phyloP scores from a whole-genome alignment of 2,888 invertebrate species.

The Urechis unicinctus region DNA sequence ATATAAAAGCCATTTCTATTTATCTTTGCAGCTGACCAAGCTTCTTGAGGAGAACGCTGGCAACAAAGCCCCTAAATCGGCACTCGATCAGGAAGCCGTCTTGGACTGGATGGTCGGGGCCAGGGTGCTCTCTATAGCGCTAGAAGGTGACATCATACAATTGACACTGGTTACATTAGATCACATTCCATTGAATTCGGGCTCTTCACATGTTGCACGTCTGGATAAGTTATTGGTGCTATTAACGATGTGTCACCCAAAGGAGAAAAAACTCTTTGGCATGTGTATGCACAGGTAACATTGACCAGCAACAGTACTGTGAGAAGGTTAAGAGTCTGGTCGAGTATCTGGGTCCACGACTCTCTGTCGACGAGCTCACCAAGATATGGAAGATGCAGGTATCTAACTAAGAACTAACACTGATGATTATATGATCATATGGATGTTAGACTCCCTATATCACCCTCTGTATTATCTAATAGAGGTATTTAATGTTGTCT shows the following conservation, averaged over 20 bases:
- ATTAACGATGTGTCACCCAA: too few species aligned
- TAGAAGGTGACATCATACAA: slow-evolving; percentile 41
- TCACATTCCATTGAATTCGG: too few species aligned
- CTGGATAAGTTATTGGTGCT: too few species aligned
- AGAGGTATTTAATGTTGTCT: neutral
- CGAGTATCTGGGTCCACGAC: slow-evolving; percentile 53
- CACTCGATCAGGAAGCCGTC: slow-evolving; percentile 45
- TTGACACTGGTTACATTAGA: neutral
- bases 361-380: slow-evolving; percentile 52
- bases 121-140: slow-evolving; percentile 51
- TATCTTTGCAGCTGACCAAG: slow-evolving; percentile 48
- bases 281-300: slow-evolving; percentile 36
- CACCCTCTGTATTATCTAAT: too few species aligned
- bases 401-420: too few species aligned
- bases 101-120: slow-evolving; percentile 53
- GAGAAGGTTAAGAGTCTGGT: slow-evolving; percentile 54
- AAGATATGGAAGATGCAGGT: slow-evolving; percentile 55
- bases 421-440: too few species aligned
- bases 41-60: slow-evolving; percentile 47
- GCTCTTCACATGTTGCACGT: too few species aligned
- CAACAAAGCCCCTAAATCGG: slow-evolving; percentile 34
- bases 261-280: too few species aligned
- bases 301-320: slow-evolving; percentile 55
- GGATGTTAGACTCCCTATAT: too few species aligned
- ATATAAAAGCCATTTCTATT: too few species aligned